Base-by-base conservation (phyloP, 2,888 invertebrate genomes). In the Amblyteles armatorius region DNA sequence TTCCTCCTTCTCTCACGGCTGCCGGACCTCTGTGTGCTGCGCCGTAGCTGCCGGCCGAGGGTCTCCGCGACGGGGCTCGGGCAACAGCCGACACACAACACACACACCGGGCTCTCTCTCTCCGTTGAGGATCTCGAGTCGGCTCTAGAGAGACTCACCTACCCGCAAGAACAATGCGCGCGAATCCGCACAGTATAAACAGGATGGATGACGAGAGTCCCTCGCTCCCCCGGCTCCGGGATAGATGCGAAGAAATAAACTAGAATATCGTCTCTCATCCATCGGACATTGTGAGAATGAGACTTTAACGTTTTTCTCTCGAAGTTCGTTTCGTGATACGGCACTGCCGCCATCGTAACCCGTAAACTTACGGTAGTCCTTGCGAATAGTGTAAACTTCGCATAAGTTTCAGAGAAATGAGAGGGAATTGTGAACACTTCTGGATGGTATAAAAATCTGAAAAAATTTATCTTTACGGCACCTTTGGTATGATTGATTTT, bases 141-240 rank as follows among this genome's bases (percentile, higher is more conserved):
- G 60, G 80, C 60, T n/a, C 57, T 26, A 19, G n/a, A 60, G 72
- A 50, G 72, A 74, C 68, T 80, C 48, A 7, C 73, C 44, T 63
- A 67, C 69, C 67, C 79, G 69, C 44, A 74, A 74, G 74, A 79
- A 83, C 73, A 83, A 83, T 83, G 83, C 63, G 69, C 52, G 69
- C 63, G 60, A 83, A 83, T 83, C 60, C 57, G 48, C 63, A 33
- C 29, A 33, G 60, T 26, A 13, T 60, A 60, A 73, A 71, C 63
- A 71, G 71, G 50, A 72, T 79, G 69, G 80, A 80, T 80, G 80
- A 80, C 80, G 73, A 60, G 73, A 71, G 52, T 26, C 40, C 22
- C n/a, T 26, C 69, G 69, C 16, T 69, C 50, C 16, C 13, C 16
- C 13, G 69, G 16, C 50, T 19, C 16, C 19, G 40, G 19, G 16